Conservation (phyloP, 1,140 invertebrate species). For the Pinna nobilis region DNA sequence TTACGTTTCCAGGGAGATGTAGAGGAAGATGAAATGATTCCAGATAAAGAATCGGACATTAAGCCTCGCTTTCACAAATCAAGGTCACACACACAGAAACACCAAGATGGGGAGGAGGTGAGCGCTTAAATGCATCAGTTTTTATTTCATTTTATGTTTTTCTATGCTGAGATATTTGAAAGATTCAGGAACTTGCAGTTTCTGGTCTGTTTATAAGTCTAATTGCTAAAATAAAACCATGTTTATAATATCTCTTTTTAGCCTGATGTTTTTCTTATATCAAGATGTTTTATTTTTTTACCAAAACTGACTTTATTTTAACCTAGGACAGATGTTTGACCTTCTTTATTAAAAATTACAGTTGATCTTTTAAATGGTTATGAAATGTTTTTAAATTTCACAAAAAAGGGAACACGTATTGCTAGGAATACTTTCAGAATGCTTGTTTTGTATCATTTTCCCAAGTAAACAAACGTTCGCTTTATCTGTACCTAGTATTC, state of each 20-base stretch:
- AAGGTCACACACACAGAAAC: constrained; percentile 83
- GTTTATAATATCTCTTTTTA: too few species aligned
- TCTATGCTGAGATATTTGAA: background rate
- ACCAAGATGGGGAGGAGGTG: constrained; percentile 66
- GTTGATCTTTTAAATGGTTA: too few species aligned
- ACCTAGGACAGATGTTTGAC: too few species aligned
- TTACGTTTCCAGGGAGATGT: constrained; percentile 77
- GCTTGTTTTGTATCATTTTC: too few species aligned
- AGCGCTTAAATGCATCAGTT: background rate
- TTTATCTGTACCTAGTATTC: background rate
- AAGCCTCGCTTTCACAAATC: constrained; percentile 94
- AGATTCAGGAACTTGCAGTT: background rate
- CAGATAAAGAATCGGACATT: constrained; percentile 98
- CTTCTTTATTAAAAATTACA: too few species aligned
- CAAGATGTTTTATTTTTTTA: too few species aligned
- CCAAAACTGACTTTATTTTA: too few species aligned
- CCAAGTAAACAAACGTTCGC: background rate
- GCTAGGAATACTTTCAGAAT: too few species aligned
- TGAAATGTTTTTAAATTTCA: too few species aligned
- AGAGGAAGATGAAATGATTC: constrained; percentile 97
- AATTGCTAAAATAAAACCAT: too few species aligned
- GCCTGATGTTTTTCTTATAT: too few species aligned
- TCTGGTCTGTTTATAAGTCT: background rate
- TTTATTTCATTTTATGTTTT: background rate
- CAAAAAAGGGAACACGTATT: too few species aligned